Evolutionary conservation across 2,113 vertebrate species (phyloP).

Genomic region (Malaclemys terrapin): DNA sequence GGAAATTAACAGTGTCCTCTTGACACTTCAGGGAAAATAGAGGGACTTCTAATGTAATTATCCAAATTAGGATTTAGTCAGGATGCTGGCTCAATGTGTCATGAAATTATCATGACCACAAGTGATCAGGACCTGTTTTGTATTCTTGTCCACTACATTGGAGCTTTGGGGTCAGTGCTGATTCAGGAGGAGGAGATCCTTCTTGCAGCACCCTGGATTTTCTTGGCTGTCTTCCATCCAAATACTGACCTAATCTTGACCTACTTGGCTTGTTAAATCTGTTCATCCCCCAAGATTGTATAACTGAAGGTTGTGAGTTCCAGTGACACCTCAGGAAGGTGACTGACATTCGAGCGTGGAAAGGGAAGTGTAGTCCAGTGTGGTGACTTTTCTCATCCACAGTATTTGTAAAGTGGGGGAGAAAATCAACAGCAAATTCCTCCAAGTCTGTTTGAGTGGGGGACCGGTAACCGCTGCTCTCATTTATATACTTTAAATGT

Average conservation of each 20-base stretch:
- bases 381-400: neutral
- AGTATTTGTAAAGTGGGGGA: neutral
- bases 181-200: neutral
- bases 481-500: neutral
- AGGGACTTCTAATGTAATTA: conserved; percentile 34
- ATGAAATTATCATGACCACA: neutral
- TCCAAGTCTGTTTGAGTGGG: neutral
- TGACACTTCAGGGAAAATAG: neutral
- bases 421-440: neutral
- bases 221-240: neutral
- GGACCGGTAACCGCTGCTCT: neutral
- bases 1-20: neutral
- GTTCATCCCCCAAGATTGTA: neutral
- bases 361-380: neutral
- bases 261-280: neutral
- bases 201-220: neutral
- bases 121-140: neutral
- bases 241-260: neutral
- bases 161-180: neutral
- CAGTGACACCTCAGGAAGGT: neutral
- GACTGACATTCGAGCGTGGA: accelerated
- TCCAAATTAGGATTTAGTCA: conserved; percentile 20
- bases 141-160: neutral
- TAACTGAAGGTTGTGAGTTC: accelerated
- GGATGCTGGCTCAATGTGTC: accelerated